phyloP scores from a whole-genome alignment of 2,797 vertebrate genomes.

The Alcedo atthis region DNA sequence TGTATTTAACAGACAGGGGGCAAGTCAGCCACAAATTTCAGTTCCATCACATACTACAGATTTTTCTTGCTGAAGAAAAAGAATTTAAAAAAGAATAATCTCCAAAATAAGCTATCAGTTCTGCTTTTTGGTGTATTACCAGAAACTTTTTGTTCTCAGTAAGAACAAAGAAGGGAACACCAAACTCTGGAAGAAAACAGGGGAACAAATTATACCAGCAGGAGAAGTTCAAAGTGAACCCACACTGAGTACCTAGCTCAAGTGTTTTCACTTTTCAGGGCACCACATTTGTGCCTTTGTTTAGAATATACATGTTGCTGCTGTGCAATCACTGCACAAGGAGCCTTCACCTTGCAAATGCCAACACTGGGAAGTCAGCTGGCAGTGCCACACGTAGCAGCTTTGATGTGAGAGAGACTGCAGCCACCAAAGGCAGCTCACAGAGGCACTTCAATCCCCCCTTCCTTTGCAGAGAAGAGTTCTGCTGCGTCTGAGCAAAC shows the following conservation, averaged over 20 bases:
- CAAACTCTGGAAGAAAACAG: background rate
- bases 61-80: background rate
- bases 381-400: background rate
- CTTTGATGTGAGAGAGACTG: background rate
- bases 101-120: background rate
- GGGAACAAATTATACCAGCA: background rate
- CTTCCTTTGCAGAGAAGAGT: background rate
- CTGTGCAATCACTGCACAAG: background rate
- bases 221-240: background rate
- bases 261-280: background rate
- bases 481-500: background rate
- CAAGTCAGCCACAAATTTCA: background rate
- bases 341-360: background rate
- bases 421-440: background rate
- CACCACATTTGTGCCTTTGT: background rate
- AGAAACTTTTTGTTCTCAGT: background rate
- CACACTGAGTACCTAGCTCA: background rate
- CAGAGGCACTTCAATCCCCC: background rate
- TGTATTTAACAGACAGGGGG: background rate
- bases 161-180: background rate
- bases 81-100: background rate
- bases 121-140: background rate
- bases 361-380: background rate
- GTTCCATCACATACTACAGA: background rate
- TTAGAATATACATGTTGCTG: fast-evolving